Base-by-base conservation (phyloP, 2,113 vertebrate species). In the Gila orcuttii region DNA sequence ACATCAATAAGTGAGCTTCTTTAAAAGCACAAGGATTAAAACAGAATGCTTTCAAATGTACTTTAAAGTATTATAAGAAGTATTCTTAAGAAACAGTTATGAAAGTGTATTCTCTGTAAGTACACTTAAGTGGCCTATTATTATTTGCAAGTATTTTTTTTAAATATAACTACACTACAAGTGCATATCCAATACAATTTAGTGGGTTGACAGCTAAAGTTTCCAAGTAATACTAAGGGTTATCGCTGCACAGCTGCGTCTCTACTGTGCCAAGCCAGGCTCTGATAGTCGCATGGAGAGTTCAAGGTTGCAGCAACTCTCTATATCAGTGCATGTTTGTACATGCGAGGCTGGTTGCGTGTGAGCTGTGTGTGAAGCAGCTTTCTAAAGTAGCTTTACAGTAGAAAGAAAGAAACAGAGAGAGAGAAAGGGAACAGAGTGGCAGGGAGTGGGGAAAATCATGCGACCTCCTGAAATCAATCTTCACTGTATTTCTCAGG, bases 261-360 rank as follows among this genome's bases (percentile, higher is more conserved):
- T 83, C 39, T 19, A n/a, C 60, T 60, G 73, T 89, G 87, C 71
- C 74, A 86, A 77, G 45, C 62, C 83, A 79, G 68, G 45, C 75
- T 79, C 79, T 90, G 77, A 84, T 79, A 83, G 87, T 91, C 85
- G 83, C 89, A 91, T 42, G 45, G 5, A 89, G 86, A 92, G 93
- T 93, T 94, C 90, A 92, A 91, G 92, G 92, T 87, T 93, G 92
- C 81, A 83, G 90, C 66, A 73, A 59, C 87, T 64, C 82, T 55
- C 42, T 60, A 57, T 88, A 85, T 87, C 57, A 31, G 66, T 59
- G 89, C 93, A 89, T 89, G 93, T 94, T 89, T 82, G 81, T 91
- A 89, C 93, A 91, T 83, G 92, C 83, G 86, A 84, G 57, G 84
- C 77, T 81, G 81, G 84, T 79, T 88, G 84, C 36, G 52, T 77